Evolutionary conservation across 30 jellyfish, hydroid and myxozoan species (phyloP), one percentile per base, ranked within the genome.

Genomic region (Aurelia aurita): DNA sequence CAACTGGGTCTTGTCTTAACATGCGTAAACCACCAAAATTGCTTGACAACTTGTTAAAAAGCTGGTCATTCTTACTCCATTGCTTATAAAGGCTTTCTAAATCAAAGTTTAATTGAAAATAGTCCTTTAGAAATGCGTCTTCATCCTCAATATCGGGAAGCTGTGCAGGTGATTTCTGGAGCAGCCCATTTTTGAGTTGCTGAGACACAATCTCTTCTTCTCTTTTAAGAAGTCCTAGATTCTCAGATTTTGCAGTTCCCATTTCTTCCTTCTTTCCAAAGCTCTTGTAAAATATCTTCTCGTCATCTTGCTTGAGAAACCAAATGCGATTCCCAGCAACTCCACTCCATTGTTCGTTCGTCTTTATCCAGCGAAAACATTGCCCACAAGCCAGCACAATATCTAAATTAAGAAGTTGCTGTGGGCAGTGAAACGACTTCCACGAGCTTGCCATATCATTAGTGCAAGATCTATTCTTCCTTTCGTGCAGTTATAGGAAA

Each of bases 1-100:
- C 98, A 35, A 92, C 97, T 39, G 98, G 98, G 57, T 92, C 98
- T 66, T 92, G 98, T 18, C 96, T 80, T 29, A 92, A 81, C 79
- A 92, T 88, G 3, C 98, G 81, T 4, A 86, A 58, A 13, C 98
- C 98, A 73, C 72, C 87, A 87, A 92, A 92, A 29, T 53, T 73
- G 54, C 32, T 51, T 22, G 81, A 64, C 25, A 92, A 59, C 51
- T 29, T 58, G 20, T 75, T 80, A 49, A 92, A 73, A 51, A 66
- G 54, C 21, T 74, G 46, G 55, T 92, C 98, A 3, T 63, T 67
- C 22, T 31, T 73, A 45, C 96, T 63, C 98, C 98, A 92, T 64
- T 44, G 25, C 44, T 74, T 78, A 78, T 92, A 92, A 3, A 92
- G 69, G 32, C 74, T 64, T 12, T 86, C 88, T 21, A 92, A 69